These are phyloP conservation scores for Arrhamphus sclerolepis DNA, from an alignment of 2,797 vertebrate species.

Conservation along the genomic window DNA sequence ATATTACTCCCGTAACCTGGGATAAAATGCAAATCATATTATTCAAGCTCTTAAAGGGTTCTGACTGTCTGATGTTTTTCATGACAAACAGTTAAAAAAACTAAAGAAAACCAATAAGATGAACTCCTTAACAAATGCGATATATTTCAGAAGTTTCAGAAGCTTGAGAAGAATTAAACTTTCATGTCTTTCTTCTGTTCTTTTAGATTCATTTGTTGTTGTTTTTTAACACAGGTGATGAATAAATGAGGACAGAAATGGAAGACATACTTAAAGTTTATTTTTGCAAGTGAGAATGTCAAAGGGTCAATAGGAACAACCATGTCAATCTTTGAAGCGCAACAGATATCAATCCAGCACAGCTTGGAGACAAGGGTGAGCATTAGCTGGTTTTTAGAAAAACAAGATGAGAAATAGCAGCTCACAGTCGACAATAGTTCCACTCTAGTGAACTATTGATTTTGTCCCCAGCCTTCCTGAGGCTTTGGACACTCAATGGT, in stretches of 20 bases:
- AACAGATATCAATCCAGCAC: slow-evolving; percentile 73
- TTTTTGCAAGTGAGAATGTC: slow-evolving; percentile 17
- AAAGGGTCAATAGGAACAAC: slow-evolving; percentile 24
- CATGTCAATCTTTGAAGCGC: slow-evolving; percentile 36
- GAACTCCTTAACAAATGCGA: too few relatives aligned
- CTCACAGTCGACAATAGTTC: slow-evolving; percentile 68
- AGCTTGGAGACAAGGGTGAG: slow-evolving; percentile 42
- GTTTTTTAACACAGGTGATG: not conserved
- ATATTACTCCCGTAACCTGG: too few relatives aligned
- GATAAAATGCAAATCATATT: too few relatives aligned
- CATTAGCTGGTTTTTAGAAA: slow-evolving; percentile 78
- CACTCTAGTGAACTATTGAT: slow-evolving; percentile 82
- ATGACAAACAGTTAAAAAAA: too few relatives aligned
- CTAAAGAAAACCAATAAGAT: too few relatives aligned
- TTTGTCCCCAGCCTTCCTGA: slow-evolving; percentile 48
- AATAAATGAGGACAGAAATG: not conserved
- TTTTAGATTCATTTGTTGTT: too few relatives aligned
- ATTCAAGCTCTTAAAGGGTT: too few relatives aligned
- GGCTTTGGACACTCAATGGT: slow-evolving; percentile 50
- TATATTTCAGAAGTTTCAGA: too few relatives aligned
- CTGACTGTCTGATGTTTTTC: too few relatives aligned
- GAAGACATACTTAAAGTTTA: slow-evolving; percentile 10
- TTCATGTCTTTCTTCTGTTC: too few relatives aligned
- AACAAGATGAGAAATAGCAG: slow-evolving; percentile 80
- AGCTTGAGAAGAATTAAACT: too few relatives aligned